A percentile compares a stretch with the other conserved stretches of the same genome.
These are phyloP conservation scores for Tinea pellionella DNA, from an alignment of 2,888 invertebrate genomes.

Conservation along the genomic window DNA sequence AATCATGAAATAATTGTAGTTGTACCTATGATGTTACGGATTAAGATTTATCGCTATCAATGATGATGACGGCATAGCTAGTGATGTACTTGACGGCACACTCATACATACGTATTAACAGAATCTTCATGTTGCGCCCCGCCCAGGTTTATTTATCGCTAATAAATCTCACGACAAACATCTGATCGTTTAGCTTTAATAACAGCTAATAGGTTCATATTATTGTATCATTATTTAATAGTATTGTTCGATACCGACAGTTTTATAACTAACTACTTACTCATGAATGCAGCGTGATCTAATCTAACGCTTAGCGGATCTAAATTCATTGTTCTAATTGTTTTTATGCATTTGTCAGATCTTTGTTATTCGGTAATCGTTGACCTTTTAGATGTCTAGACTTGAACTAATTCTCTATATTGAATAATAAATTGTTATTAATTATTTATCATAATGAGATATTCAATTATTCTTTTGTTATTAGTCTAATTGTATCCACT, in stretches of 20 bases:
- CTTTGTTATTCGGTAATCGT: neutral
- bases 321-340: neutral
- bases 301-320: neutral
- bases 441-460: neutral
- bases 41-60: neutral
- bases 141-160: slow-evolving; percentile 39
- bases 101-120: neutral
- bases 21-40: neutral
- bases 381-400: neutral
- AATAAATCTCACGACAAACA: slow-evolving; percentile 21
- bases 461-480: neutral
- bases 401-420: neutral
- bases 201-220: neutral
- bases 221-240: slow-evolving; percentile 7
- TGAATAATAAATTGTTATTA: too few species aligned
- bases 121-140: slow-evolving; percentile 28
- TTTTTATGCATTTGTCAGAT: neutral
- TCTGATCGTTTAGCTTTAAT: neutral
- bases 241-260: slow-evolving; percentile 6
- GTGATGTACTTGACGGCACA: neutral
- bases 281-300: neutral
- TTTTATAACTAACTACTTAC: neutral
- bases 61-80: neutral
- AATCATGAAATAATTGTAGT: neutral
- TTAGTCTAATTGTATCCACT: neutral